Conservation (phyloP, 2,113 vertebrate genomes). For the Psettodes erumei region DNA sequence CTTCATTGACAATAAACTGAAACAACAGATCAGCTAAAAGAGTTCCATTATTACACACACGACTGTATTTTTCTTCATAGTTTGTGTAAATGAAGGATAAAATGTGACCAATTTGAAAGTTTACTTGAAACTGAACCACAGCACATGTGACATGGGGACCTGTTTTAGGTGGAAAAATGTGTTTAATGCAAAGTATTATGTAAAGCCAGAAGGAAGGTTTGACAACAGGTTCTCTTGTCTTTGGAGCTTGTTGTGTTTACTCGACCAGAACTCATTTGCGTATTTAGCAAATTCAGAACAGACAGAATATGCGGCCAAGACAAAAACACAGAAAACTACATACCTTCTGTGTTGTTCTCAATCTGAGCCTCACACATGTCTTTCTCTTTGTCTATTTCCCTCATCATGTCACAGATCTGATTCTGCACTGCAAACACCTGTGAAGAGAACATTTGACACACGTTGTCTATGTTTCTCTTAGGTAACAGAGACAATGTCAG, state of each 20-base stretch:
- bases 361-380: conserved; percentile 62
- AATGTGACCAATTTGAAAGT: not conserved
- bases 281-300: not conserved
- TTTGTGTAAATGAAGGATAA: not conserved
- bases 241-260: conserved; percentile 43
- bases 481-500: not conserved
- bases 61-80: not conserved
- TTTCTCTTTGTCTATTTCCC: conserved; percentile 66
- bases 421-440: conserved; percentile 65
- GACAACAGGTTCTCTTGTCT: conserved; percentile 45
- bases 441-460: conserved; percentile 18
- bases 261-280: not conserved
- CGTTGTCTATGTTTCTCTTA: not conserved
- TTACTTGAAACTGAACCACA: conserved; percentile 1
- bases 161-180: conserved; percentile 32
- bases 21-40: conserved; percentile 2
- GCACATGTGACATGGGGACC: conserved; percentile 8
- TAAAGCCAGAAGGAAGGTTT: conserved; percentile 13
- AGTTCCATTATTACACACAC: not conserved
- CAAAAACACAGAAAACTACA: not conserved
- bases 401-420: conserved; percentile 75
- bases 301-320: not conserved
- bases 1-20: conserved; percentile 16
- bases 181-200: conserved; percentile 37
- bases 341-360: conserved; percentile 75